Evolutionary conservation across 2,113 vertebrate species (phyloP).

Genomic region (Scortum barcoo): DNA sequence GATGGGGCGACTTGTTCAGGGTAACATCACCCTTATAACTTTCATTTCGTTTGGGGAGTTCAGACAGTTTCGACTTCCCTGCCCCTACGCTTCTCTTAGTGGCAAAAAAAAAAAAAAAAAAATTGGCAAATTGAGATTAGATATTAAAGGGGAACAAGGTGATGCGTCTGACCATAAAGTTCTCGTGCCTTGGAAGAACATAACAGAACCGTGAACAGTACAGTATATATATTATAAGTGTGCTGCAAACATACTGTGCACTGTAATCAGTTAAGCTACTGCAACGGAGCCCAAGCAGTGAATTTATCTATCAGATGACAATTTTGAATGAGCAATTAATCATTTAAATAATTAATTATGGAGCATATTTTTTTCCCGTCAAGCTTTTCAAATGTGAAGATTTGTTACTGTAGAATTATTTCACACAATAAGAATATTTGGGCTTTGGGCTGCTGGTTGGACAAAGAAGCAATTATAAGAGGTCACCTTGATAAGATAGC

Average conservation of each 20-base stretch:
- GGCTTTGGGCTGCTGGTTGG: background rate
- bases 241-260: background rate
- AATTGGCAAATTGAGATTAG: slow-evolving; percentile 50
- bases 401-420: background rate
- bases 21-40: slow-evolving; percentile 74
- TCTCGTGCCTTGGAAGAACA: background rate
- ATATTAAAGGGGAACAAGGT: slow-evolving; percentile 38
- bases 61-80: slow-evolving; percentile 63
- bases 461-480: background rate
- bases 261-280: background rate
- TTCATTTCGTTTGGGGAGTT: slow-evolving; percentile 74
- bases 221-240: background rate
- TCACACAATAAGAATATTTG: background rate
- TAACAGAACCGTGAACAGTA: background rate
- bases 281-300: background rate
- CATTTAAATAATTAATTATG: background rate
- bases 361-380: background rate
- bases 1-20: slow-evolving; percentile 76
- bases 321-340: background rate
- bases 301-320: background rate
- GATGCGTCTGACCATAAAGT: slow-evolving; percentile 26
- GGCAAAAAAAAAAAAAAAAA: slow-evolving; percentile 56
- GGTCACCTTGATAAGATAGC: background rate
- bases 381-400: background rate
- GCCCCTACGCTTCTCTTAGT: slow-evolving; percentile 48